phyloP scores from a whole-genome alignment of 2,888 invertebrate species.

The Deroplatys truncata region DNA sequence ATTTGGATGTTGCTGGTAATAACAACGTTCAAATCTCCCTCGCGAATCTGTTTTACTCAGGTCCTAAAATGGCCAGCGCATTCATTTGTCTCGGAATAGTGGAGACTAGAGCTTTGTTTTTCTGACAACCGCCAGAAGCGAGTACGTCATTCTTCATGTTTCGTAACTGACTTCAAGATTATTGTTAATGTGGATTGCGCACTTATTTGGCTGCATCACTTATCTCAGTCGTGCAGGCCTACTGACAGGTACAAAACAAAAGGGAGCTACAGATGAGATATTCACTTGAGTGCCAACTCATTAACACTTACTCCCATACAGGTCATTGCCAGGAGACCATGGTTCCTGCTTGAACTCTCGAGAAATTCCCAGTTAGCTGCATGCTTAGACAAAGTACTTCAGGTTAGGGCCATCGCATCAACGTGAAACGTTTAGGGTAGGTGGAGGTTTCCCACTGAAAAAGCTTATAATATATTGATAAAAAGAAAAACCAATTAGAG shows the following conservation, averaged over 20 bases:
- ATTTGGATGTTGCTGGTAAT: too few relatives aligned
- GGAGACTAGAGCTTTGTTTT: not conserved
- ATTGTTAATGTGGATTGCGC: not conserved
- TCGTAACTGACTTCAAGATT: not conserved
- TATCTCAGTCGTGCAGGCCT: not conserved
- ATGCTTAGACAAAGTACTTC: too few relatives aligned
- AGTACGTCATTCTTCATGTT: not conserved
- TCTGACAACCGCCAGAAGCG: not conserved
- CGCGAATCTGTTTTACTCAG: not conserved
- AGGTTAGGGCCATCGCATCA: too few relatives aligned
- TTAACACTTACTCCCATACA: not conserved
- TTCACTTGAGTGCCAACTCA: not conserved
- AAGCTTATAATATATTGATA: too few relatives aligned
- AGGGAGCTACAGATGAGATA: not conserved
- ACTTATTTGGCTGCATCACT: not conserved
- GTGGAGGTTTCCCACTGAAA: too few relatives aligned
- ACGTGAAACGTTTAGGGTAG: too few relatives aligned
- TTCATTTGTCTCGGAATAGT: not conserved
- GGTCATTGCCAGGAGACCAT: not conserved
- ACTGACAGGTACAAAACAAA: not conserved
- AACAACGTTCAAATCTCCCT: not conserved
- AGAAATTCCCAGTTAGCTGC: not conserved
- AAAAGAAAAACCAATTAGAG: too few relatives aligned
- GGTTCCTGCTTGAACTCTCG: not conserved
- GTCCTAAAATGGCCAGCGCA: not conserved